phyloP scores from a whole-genome alignment of 1,140 invertebrate species.

The Aricia agestis region DNA sequence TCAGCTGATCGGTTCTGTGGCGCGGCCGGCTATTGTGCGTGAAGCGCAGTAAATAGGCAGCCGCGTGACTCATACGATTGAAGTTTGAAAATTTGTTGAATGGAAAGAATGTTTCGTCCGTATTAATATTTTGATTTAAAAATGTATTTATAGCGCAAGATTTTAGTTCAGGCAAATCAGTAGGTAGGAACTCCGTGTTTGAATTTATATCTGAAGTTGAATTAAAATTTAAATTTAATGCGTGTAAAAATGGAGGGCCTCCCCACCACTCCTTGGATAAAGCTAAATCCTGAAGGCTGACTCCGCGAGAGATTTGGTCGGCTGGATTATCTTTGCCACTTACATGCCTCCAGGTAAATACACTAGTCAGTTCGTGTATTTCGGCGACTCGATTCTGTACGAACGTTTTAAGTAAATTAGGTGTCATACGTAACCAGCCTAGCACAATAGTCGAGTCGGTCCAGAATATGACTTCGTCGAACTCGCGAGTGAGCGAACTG shows the following conservation, averaged over 20 bases:
- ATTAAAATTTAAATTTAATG: conserved; percentile 10
- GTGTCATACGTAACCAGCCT: conserved; percentile 16
- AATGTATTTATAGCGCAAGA: conserved; percentile 12
- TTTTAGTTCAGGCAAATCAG: conserved; percentile 26
- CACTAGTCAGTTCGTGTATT: conserved; percentile 31
- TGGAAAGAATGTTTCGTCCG: conserved; percentile 14
- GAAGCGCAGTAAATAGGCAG: conserved; percentile 23
- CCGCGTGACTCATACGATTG: conserved; percentile 11
- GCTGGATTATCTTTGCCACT: conserved; percentile 34
- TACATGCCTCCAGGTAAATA: conserved; percentile 32
- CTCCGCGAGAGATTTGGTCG: conserved; percentile 38
- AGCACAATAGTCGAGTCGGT: conserved; percentile 4
- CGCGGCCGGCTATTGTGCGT: conserved; percentile 17
- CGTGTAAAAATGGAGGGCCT: conserved; percentile 25
- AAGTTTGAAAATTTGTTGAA: conserved; percentile 27
- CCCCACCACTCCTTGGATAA: conserved; percentile 25
- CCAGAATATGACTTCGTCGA: conserved; percentile 17
- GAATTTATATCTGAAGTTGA: neutral
- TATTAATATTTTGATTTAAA: neutral
- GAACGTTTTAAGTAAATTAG: conserved; percentile 28
- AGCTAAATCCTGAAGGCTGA: conserved; percentile 2
- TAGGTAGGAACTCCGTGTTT: neutral
- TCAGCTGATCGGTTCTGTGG: neutral
- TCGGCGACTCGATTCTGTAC: conserved; percentile 35
- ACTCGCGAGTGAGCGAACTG: conserved; percentile 13